Base-by-base conservation (phyloP, 2,888 invertebrate genomes). In the Selenia dentaria region DNA sequence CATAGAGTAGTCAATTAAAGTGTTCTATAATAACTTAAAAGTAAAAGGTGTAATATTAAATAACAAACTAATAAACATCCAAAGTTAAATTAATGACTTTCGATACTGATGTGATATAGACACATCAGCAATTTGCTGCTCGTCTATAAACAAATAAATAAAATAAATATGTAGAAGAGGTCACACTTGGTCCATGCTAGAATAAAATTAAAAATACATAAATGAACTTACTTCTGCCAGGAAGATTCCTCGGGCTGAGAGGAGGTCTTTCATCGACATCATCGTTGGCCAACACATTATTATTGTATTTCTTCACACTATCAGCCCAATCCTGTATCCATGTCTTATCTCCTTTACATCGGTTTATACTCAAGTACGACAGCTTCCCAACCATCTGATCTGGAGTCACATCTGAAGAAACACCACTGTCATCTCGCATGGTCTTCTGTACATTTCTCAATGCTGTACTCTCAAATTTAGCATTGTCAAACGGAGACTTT, bases 301-400 rank as follows among this genome's bases (percentile, higher is more conserved):
- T 86, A 52, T 91, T 91, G 46, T 91, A 90, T 54, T 88, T 91
- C 62, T 90, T 91, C 0, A 92, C 93, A 67, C 93, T 93, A 22
- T 93, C 91, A 0, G 93, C 93, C 93, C 93, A 93, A 53, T 93
- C 93, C 58, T 93, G 93, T 0, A 93, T 93, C 93, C 93, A 93
- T 0, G 89, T 87, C 47, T 91, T 91, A 54, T 91, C 91, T 9
- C 91, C 91, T 62, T 87, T 90, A 63, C 91, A 91, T 44, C 91
- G 62, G 44, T 89, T 91, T 20, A 91, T 51, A 48, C 91, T 91
- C 59, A 91, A 67, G 59, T 91, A 80, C 0, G 91, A 91, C 54
- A 91, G 45, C 44, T 83, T 79, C 0, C 87, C 83, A 0, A 89
- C 87, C 0, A 89, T 72, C 37, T 85, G 76, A 0, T 91, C 88